Base-by-base conservation (phyloP, 2,888 invertebrate species). In the Candidula unifasciata region DNA sequence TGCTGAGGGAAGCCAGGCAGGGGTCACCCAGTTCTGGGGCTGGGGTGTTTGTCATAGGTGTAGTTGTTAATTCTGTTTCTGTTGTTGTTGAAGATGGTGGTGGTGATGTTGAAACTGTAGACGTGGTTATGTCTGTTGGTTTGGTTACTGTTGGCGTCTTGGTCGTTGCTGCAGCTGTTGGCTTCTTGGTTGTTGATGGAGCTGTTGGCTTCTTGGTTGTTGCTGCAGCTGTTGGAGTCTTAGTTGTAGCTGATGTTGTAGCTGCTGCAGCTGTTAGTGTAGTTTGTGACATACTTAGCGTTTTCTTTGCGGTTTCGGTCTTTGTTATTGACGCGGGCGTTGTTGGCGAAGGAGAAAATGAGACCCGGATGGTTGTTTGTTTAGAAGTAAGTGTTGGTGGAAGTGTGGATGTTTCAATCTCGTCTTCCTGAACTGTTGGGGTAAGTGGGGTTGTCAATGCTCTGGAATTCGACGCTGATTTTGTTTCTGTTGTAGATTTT, bases 21-120 rank as follows among this genome's bases (percentile, higher is more conserved):
- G 18, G 27, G n/a, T 73, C 73, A n/a, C 24, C 52, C 52, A 73
- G 3, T 13, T 73, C 44, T 54, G 21, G 27, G 27, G 27, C 13
- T 44, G 73, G 16, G 44, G 44, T 44, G 44, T n/a, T 44, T n/a
- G 73, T 27, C 10, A 52, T 1, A 8, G 33, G 1, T 69, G 35
- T 18, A 18, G 33, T 16, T 10, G 24, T 24, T 69, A 35, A 18
- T 1, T 3, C 35, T n/a, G 52, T 52, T 3, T 16, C 0, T 52
- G 44, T 74, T 52, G 73, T 74, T 44, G 74, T 54, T 71, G n/a
- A n/a, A 24, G 37, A 8, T 71, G 44, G 68, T 30, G 21, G 35
- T 68, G 24, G 18, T 54, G 30, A 18, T 27, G 52, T 54, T 74
- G 30, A 3, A 5, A 54, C 30, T 54, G 52, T 6, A 2, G 52